phyloP scores from a whole-genome alignment of 2,888 invertebrate genomes.

The Aproaerema taeniolella region DNA sequence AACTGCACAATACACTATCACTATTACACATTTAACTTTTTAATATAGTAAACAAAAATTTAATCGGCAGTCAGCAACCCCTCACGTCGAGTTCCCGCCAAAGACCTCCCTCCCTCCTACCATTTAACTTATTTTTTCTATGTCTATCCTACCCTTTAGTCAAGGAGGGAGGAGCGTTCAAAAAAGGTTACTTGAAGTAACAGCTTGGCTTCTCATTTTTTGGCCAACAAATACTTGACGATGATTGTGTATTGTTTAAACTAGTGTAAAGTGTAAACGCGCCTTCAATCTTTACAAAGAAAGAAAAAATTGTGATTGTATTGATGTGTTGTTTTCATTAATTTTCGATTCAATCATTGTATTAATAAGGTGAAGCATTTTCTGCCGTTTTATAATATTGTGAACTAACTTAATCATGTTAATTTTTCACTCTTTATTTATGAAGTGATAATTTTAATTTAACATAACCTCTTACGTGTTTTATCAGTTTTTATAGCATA shows the following conservation, averaged over 20 bases:
- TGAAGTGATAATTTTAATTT: constrained; percentile 36
- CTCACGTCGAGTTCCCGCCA: too few species aligned
- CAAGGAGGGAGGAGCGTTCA: too few species aligned
- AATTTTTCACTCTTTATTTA: constrained; percentile 19
- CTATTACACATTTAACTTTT: too few species aligned
- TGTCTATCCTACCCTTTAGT: too few species aligned
- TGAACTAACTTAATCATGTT: constrained; percentile 1
- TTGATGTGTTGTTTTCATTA: constrained; percentile 20
- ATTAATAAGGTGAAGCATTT: constrained; percentile 20
- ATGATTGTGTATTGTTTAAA: constrained; percentile 4
- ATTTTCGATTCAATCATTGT: constrained; percentile 15
- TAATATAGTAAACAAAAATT: too few species aligned
- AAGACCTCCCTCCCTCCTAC: too few species aligned
- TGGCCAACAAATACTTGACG: too few species aligned
- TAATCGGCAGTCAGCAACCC: too few species aligned
- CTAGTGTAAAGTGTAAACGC: neutral
- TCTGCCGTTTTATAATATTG: constrained; percentile 12
- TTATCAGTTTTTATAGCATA: constrained; percentile 27
- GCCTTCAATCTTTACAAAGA: constrained; percentile 4
- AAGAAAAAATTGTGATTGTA: constrained; percentile 15
- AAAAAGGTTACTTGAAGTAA: too few species aligned
- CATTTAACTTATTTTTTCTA: too few species aligned
- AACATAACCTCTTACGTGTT: constrained; percentile 51
- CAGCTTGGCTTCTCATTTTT: too few species aligned
- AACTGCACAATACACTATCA: too few species aligned